Evolutionary conservation across 2,113 vertebrate genomes (phyloP), one percentile per base, ranked within the genome.

Genomic region (Toxotes chatareus): DNA sequence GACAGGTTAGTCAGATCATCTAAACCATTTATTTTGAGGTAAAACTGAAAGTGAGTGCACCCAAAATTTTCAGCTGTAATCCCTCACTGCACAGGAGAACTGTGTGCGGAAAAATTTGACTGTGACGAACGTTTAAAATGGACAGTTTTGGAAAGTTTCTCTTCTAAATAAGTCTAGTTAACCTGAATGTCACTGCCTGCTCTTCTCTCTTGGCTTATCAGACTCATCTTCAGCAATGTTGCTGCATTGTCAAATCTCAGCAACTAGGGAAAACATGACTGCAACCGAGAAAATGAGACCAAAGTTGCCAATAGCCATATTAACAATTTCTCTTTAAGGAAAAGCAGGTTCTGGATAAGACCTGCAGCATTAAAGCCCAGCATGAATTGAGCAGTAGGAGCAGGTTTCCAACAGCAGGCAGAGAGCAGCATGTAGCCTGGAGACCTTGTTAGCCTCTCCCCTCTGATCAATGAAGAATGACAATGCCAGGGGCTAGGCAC

Each of bases 371-470:
- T 19, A 65, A 79, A 76, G 56, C 36, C 59, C 27, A 16, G 71
- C 61, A n/a, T 42, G 72, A 85, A 85, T 62, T 68, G 83, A 89
- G 79, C 79, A 79, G 76, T 70, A 67, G 44, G 79, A 83, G 81
- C 57, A 86, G 84, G 83, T 87, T 88, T 85, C 68, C 51, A 76
- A 49, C 84, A 91, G 82, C 82, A 83, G 87, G 79, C 81, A 73
- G 73, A 75, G 73, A 83, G 68, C 80, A 74, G 84, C 81, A 38
- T 89, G 81, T 83, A 91, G 89, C 89, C 92, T 68, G 78, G 89
- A 93, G 91, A 93, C 85, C 82, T 89, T 89, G 91, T 93, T 94
- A 94, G 91, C 92, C 88, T 92, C 86, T 91, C 85, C 79, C 83
- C 85, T 89, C 84, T 88, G 89, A 93, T 92, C 84, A 91, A 91